Conservation (phyloP, 2,888 invertebrate genomes). For the Strigamia maritima region DNA sequence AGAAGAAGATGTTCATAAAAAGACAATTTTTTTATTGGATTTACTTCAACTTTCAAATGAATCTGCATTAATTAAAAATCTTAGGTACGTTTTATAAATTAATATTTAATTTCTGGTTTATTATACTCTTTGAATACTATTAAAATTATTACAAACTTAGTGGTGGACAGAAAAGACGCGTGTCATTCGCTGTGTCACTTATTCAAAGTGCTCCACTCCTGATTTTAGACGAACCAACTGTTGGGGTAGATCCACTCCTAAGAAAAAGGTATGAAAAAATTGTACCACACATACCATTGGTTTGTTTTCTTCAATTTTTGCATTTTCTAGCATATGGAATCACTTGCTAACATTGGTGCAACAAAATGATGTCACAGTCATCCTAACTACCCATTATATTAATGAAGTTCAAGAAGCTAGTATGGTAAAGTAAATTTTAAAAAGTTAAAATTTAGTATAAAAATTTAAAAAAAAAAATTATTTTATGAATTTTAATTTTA, state of each 20-base stretch:
- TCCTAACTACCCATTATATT: conserved; percentile 54
- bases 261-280: conserved; percentile 50
- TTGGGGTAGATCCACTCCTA: conserved; percentile 85
- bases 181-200: conserved; percentile 85
- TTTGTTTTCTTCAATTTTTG: neutral
- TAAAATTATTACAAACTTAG: no score
- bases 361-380: conserved; percentile 50
- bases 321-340: conserved; percentile 52
- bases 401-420: conserved; percentile 70
- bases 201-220: conserved; percentile 89
- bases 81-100: conserved; percentile 57
- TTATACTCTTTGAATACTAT: conserved; percentile 43
- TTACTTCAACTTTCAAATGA: conserved; percentile 86
- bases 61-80: conserved; percentile 72
- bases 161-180: conserved; percentile 85
- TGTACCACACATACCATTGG: neutral
- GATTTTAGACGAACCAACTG: conserved; percentile 89
- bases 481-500: neutral
- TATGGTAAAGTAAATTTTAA: no score
- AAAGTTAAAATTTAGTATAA: no score
- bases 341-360: conserved; percentile 50
- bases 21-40: conserved; percentile 79
- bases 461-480: neutral
- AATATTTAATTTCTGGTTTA: conserved; percentile 35
- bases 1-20: conserved; percentile 71